Base-by-base conservation (phyloP, 2,888 invertebrate species). In the Tenthredo scrophulariae region DNA sequence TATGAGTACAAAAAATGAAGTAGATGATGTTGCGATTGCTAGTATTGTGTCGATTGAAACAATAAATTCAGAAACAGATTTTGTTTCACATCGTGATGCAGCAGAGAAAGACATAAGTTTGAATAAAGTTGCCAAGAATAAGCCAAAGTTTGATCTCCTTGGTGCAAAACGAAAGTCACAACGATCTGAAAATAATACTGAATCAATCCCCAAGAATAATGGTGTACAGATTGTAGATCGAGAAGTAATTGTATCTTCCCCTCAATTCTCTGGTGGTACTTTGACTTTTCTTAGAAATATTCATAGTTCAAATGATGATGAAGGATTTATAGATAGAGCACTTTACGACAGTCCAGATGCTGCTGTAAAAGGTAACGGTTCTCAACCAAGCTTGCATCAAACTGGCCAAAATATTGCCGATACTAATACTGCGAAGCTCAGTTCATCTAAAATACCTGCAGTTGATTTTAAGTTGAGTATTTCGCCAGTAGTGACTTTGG, bases 41-140 rank as follows among this genome's bases (percentile, higher is more conserved):
- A 29, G 29, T 18, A 0, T 22, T 62, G 22, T 22, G 0, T 22
- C 13, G 9, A 80, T 37, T 10, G 6, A 37, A 22, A 2, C 62
- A 80, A 80, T 40, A 3, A 40, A 40, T 80, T 62, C 40, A 40
- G 40, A 37, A 62, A 58, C 37, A 58, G 22, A 58, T 15, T 5
- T 37, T 37, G 6, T 13, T n/a, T 9, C 33, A 62, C 2, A 18
- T 37, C 15, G 22, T 46, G 46, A 46, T 29, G 13, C 15, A 54
- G 86, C 88, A 13, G 86, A 88, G 87, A 87, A 86, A 84, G 89
- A 89, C 86, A 86, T 88, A 86, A 89, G 89, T 22, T 85, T 89
- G 80, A 43, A 43, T 79, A 37, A 43, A 43, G 26, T 54, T 22
- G 37, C n/a, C 10, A 50, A 22, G 46, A 67, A 46, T 50, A 77